These are phyloP conservation scores for Torymus texanus DNA, from an alignment of 2,888 invertebrate species.

Conservation along the genomic window DNA sequence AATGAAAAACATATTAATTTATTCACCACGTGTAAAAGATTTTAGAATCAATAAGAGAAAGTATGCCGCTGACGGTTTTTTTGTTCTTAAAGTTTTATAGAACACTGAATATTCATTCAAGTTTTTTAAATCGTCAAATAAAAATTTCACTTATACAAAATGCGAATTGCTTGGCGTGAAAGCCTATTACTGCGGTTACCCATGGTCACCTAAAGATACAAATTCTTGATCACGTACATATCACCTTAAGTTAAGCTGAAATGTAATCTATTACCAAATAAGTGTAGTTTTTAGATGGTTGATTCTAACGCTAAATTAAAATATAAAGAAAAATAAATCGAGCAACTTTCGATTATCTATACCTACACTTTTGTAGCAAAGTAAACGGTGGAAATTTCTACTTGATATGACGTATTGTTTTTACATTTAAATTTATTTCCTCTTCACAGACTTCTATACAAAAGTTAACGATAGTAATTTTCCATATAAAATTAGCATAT, in stretches of 20 bases:
- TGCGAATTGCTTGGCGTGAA: not conserved
- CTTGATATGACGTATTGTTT: not conserved
- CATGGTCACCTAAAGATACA: too few relatives aligned
- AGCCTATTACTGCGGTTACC: too few relatives aligned
- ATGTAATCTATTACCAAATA: too few relatives aligned
- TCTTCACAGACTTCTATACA: too few relatives aligned
- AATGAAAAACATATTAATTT: too few relatives aligned
- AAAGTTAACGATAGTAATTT: too few relatives aligned
- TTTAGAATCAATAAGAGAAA: slow-evolving; percentile 1
- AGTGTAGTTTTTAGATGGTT: too few relatives aligned
- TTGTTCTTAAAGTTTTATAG: not conserved
- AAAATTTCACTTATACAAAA: slow-evolving; percentile 22
- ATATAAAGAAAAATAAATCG: not conserved
- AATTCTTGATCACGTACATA: too few relatives aligned
- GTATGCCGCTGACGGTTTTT: not conserved
- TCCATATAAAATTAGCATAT: too few relatives aligned
- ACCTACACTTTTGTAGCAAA: too few relatives aligned
- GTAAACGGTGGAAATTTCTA: not conserved
- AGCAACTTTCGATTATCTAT: not conserved
- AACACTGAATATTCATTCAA: slow-evolving; percentile 6
- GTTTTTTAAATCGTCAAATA: not conserved
- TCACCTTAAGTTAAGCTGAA: too few relatives aligned
- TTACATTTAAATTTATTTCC: too few relatives aligned
- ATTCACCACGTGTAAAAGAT: not conserved
- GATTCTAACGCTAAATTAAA: not conserved